Base-by-base conservation (phyloP, 2,797 vertebrate species). In the Naso thynnoides region DNA sequence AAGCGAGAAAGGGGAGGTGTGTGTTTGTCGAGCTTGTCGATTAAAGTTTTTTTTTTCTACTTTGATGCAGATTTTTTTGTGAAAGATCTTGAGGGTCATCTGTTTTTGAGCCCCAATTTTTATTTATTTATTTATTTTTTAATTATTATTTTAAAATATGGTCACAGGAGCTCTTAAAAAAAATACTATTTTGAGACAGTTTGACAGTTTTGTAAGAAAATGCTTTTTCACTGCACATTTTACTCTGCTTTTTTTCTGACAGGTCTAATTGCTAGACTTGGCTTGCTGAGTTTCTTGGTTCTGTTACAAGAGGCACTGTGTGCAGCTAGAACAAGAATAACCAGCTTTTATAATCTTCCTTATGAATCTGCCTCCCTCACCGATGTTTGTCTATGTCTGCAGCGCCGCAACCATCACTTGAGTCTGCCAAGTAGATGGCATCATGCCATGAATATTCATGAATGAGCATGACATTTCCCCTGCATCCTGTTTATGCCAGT, bases 381-480 rank as follows among this genome's bases (percentile, higher is more conserved):
- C 47, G 54, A 64, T 31, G 36, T 36, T 36, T 36, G 63, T 54
- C 76, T 83, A 58, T 87, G 85, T 91, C 89, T 90, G 82, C 79
- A 60, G 82, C 82, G 70, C 81, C 66, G 64, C 84, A 87, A 66
- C 85, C 81, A 82, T 90, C 82, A 71, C 85, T 89, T 44, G 84
- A 90, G 87, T 91, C 83, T 84, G 87, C 90, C 90, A 89, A 87
- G 84, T 70, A 89, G 88, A 92, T 79, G 72, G 83, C 88, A 89
- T 90, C 86, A 79, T 75, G 29, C 21, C 75, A 91, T 94, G 90
- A 93, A 94, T 94, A 93, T 94, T 94, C 91, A 94, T 92, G 89
- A 88, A 70, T 81, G 88, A 91, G 81, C 86, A 82, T 91, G 88
- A 91, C 88, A 86, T 91, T 93, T 92, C 85, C 88, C 86, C 88